These are phyloP conservation scores for Crax fasciolata DNA, from an alignment of 2,797 vertebrate species.

Conservation along the genomic window DNA sequence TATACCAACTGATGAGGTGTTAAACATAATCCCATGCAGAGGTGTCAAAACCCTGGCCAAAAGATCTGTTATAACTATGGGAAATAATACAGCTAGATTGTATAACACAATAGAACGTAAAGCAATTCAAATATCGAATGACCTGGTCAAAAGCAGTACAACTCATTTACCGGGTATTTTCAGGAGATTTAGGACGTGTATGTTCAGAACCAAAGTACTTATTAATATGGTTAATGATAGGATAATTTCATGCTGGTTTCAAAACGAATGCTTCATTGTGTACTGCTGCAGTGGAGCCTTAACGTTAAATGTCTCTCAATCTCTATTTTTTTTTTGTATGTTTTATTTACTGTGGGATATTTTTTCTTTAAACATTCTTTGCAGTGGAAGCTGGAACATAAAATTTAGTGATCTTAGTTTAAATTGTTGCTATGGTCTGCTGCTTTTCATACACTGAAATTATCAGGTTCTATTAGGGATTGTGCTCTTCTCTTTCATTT, in stretches of 20 bases:
- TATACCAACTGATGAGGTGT: slow-evolving; percentile 58
- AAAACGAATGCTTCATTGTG: background rate
- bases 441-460: slow-evolving; percentile 33
- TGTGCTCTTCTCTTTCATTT: slow-evolving; percentile 33
- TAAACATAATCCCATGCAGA: slow-evolving; percentile 67
- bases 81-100: background rate
- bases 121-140: background rate
- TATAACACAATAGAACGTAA: background rate
- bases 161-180: background rate
- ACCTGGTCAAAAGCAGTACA: background rate
- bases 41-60: slow-evolving; percentile 71
- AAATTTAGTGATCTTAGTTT: slow-evolving; percentile 39
- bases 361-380: background rate
- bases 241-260: background rate
- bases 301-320: background rate
- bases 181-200: background rate
- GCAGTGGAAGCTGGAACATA: background rate
- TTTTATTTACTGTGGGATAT: background rate
- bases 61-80: slow-evolving; percentile 1
- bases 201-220: background rate
- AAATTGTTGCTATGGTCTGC: slow-evolving; percentile 32
- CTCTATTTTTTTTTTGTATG: background rate
- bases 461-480: slow-evolving; percentile 10
- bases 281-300: background rate
- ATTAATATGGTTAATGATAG: background rate